These are phyloP conservation scores for Melanotaenia duboulayi DNA, from an alignment of 2,113 vertebrate genomes.

Conservation along the genomic window DNA sequence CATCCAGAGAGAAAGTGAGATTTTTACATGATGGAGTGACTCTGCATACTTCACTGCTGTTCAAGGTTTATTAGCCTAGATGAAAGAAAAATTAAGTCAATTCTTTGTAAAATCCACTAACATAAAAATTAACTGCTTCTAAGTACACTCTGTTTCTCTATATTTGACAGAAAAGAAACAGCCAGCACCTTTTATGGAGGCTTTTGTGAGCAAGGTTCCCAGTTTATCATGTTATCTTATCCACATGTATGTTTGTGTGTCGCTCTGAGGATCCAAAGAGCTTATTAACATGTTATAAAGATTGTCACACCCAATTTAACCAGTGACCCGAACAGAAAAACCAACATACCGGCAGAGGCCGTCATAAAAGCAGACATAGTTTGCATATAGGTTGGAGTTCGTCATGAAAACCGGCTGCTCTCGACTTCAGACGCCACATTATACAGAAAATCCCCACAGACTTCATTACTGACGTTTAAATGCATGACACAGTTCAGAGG, in stretches of 20 bases:
- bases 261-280: neutral
- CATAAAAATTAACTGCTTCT: too few relatives aligned
- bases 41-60: neutral
- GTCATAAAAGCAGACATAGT: constrained; percentile 12
- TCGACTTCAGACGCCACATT: constrained; percentile 10
- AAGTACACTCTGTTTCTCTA: too few relatives aligned
- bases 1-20: neutral
- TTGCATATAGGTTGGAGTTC: neutral
- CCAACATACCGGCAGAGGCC: neutral
- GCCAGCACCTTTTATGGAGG: neutral
- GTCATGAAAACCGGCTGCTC: constrained; percentile 4
- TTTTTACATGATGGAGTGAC: constrained; percentile 6
- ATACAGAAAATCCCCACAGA: constrained; percentile 13
- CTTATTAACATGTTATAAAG: neutral
- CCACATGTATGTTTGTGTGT: neutral
- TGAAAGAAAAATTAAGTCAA: neutral
- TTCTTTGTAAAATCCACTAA: neutral
- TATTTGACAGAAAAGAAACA: too few relatives aligned
- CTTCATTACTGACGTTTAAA: constrained; percentile 51
- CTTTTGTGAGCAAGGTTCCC: neutral
- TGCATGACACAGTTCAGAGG: constrained; percentile 35
- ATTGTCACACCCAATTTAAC: constrained; percentile 8
- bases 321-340: neutral
- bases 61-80: neutral
- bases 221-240: neutral